These are phyloP conservation scores for Neoitamus cyanurus DNA, from an alignment of 2,888 invertebrate species.

Conservation along the genomic window DNA sequence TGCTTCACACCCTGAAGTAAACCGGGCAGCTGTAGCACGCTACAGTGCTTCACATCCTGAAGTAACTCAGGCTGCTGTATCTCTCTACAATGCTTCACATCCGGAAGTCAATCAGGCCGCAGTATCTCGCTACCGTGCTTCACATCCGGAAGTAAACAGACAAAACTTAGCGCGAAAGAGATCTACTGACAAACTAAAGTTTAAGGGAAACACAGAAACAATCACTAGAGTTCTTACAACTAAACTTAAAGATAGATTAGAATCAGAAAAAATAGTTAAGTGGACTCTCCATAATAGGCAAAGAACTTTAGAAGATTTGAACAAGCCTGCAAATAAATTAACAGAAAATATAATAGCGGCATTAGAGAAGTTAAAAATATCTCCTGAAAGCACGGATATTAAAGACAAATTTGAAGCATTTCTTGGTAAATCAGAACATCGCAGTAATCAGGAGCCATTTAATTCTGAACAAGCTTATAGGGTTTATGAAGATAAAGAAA, in stretches of 20 bases:
- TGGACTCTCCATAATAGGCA: neutral
- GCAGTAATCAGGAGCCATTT: constrained; percentile 18
- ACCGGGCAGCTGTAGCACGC: neutral
- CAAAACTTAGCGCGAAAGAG: constrained; percentile 1
- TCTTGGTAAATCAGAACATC: neutral
- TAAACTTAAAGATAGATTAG: constrained; percentile 15
- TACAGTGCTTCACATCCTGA: neutral
- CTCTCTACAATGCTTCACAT: neutral
- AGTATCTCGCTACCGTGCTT: neutral
- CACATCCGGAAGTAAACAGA: constrained; percentile 1
- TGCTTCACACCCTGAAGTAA: neutral
- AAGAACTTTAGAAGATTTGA: neutral
- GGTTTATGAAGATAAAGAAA: neutral
- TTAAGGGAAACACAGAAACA: neutral
- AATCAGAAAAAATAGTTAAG: neutral
- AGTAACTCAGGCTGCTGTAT: neutral
- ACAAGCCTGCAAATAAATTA: neutral
- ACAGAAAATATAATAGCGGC: neutral
- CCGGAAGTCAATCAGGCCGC: neutral
- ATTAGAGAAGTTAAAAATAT: constrained; percentile 11
- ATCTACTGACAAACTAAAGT: constrained; percentile 1
- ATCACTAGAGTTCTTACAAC: neutral
- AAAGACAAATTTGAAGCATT: neutral
- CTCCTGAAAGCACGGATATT: neutral
- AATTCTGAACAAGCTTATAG: neutral